Evolutionary conservation across 2,113 vertebrate genomes (phyloP).

Genomic region (Chaetura pelagica): DNA sequence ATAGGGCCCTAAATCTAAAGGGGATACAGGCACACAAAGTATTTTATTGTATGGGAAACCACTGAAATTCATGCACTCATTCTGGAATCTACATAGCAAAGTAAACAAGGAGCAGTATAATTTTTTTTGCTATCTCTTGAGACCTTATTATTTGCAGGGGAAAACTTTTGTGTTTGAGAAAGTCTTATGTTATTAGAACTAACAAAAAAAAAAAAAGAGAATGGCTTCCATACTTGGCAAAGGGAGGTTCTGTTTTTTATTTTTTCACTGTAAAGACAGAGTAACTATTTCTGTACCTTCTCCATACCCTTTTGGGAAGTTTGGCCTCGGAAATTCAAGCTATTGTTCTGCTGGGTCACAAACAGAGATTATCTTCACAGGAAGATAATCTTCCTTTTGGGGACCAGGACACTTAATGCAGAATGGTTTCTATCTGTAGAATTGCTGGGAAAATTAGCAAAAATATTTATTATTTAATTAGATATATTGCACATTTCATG

Average conservation of each 20-base stretch:
- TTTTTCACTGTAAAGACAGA: background rate
- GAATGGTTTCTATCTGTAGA: background rate
- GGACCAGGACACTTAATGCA: background rate
- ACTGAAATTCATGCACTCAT: conserved; percentile 27
- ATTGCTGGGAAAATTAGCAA: background rate
- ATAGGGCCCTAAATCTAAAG: conserved; percentile 67
- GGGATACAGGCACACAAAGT: conserved; percentile 9
- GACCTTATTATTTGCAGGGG: conserved; percentile 67
- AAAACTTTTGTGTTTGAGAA: conserved; percentile 43
- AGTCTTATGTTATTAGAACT: background rate
- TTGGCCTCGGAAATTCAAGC: background rate
- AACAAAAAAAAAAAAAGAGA: conserved; percentile 29
- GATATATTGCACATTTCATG: background rate
- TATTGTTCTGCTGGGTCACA: background rate
- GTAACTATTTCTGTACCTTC: background rate
- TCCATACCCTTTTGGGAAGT: background rate
- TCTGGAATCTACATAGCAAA: conserved; percentile 5
- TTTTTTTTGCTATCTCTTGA: conserved; percentile 62
- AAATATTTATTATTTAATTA: background rate
- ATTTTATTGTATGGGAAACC: background rate
- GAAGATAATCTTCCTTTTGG: background rate
- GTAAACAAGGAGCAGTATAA: conserved; percentile 9
- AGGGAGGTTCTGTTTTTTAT: background rate
- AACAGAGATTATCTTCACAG: background rate
- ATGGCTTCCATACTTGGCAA: background rate